Evolutionary conservation across 2,888 invertebrate genomes (phyloP).

Genomic region (Nephrotoma appendiculata): DNA sequence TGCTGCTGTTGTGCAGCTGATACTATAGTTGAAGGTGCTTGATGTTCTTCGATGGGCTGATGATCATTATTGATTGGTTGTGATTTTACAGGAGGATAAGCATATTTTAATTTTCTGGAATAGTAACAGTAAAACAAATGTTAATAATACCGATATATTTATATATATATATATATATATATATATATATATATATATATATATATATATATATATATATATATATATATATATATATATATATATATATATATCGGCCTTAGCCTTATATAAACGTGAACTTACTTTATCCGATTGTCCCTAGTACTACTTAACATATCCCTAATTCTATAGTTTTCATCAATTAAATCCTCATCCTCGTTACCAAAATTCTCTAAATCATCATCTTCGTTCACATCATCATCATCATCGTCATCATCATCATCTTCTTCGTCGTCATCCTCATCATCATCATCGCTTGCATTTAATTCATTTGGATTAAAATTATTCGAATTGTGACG

Average conservation of each 20-base stretch:
- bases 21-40: neutral
- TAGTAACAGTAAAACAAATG: neutral
- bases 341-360: conserved; percentile 1
- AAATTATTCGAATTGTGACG: neutral
- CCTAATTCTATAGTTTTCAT: conserved; percentile 10
- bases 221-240: too few relatives aligned
- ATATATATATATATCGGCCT: neutral
- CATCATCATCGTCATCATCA: conserved; percentile 19
- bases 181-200: neutral
- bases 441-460: conserved; percentile 16
- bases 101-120: conserved; percentile 5
- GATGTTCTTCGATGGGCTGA: conserved; percentile 4
- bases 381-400: conserved; percentile 18
- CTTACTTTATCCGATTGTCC: neutral
- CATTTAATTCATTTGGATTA: neutral
- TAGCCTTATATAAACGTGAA: neutral
- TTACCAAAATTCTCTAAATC: conserved; percentile 13
- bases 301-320: conserved; percentile 8
- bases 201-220: neutral
- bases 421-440: conserved; percentile 18
- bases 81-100: conserved; percentile 4
- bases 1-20: conserved; percentile 15
- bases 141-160: neutral
- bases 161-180: neutral
- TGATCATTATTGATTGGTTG: conserved; percentile 2